phyloP scores from a whole-genome alignment of 2,797 vertebrate species.

The Myoxocephalus aenaeus region DNA sequence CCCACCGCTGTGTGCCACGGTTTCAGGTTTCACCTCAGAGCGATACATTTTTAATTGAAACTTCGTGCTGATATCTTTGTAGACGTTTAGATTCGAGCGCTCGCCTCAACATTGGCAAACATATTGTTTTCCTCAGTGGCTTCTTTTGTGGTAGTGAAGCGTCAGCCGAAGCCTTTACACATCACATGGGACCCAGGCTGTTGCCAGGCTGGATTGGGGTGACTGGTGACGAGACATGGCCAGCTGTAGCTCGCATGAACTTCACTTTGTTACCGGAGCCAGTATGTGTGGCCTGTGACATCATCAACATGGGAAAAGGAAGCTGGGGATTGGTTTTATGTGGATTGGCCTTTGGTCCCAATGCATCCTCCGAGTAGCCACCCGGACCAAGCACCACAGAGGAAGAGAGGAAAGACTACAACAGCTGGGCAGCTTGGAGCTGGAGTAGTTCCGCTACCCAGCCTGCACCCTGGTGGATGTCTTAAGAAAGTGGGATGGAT shows the following conservation, averaged over 20 bases:
- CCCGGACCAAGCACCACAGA: no score
- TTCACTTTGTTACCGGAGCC: neutral
- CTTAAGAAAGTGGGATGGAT: no score
- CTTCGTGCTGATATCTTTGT: slow-evolving; percentile 7
- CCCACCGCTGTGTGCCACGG: slow-evolving; percentile 11
- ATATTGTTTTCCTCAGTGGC: neutral
- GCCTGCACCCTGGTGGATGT: no score
- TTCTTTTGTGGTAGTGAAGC: slow-evolving; percentile 2
- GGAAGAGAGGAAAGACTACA: no score
- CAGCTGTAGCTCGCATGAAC: neutral
- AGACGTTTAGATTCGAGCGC: slow-evolving; percentile 1
- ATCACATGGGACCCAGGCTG: neutral
- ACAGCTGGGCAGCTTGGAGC: no score
- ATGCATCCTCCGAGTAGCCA: no score
- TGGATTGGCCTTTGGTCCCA: neutral
- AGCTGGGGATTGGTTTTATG: neutral
- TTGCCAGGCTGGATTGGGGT: neutral
- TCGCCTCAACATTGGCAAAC: no score
- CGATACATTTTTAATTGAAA: neutral
- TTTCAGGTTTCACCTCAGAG: slow-evolving; percentile 7
- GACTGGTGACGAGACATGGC: no score
- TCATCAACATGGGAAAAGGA: neutral
- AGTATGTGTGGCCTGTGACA: neutral
- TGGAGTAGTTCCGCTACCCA: no score
- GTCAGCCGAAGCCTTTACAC: no score